A percentile compares a stretch with the other conserved stretches of the same genome.
phyloP scores from a whole-genome alignment of 2,888 invertebrate genomes.

The Lapara coniferarum region DNA sequence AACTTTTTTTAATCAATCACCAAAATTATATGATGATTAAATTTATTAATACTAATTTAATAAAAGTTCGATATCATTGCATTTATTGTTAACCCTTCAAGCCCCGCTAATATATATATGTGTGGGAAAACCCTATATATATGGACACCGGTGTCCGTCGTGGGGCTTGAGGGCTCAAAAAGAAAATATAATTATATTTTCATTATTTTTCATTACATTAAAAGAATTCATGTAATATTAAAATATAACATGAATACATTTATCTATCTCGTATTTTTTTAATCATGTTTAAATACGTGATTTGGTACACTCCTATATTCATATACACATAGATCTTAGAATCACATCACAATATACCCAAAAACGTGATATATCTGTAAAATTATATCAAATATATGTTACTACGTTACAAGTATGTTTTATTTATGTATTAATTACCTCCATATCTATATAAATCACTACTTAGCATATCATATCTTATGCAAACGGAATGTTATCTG shows the following conservation, averaged over 20 bases:
- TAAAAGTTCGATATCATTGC: too few relatives aligned
- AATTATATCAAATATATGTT: slow-evolving; percentile 81
- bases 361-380: slow-evolving; percentile 74
- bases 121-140: too few relatives aligned
- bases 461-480: slow-evolving; percentile 52
- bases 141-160: too few relatives aligned
- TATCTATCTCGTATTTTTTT: not conserved
- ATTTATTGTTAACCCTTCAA: too few relatives aligned
- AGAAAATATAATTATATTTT: too few relatives aligned
- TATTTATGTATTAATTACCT: slow-evolving; percentile 64
- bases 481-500: slow-evolving; percentile 55
- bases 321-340: slow-evolving; percentile 34
- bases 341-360: slow-evolving; percentile 29
- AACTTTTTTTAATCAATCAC: too few relatives aligned
- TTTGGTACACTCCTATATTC: slow-evolving; percentile 30
- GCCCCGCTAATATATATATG: too few relatives aligned
- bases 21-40: too few relatives aligned
- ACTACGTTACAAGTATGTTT: slow-evolving; percentile 76
- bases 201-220: not conserved
- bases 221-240: too few relatives aligned
- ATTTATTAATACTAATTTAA: too few relatives aligned
- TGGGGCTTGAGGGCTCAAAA: too few relatives aligned
- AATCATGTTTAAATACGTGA: slow-evolving; percentile 1
- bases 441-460: slow-evolving; percentile 44
- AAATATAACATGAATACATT: not conserved